These are phyloP conservation scores for Trichoplusia ni DNA, from an alignment of 1,140 invertebrate species.

Conservation along the genomic window DNA sequence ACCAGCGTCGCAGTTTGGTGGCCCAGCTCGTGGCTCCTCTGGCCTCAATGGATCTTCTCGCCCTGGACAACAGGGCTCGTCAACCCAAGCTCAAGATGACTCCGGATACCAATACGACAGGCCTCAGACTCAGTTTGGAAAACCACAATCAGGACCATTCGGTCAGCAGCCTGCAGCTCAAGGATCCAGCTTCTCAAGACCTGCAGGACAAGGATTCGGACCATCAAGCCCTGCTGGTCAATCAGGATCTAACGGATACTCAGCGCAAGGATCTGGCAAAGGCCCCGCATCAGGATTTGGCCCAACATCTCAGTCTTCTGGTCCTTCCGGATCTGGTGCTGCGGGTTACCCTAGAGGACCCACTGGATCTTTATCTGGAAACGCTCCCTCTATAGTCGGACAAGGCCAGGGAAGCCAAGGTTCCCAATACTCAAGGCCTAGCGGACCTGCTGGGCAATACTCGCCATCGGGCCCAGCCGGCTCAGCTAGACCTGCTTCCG, in stretches of 20 bases:
- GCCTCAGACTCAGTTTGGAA: slow-evolving; percentile 19
- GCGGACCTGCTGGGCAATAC: neutral
- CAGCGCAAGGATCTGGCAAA: neutral
- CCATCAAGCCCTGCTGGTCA: slow-evolving; percentile 5
- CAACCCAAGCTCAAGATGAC: slow-evolving; percentile 11
- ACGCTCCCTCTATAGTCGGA: neutral
- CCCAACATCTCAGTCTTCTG: neutral
- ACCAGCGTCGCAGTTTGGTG: slow-evolving; percentile 22
- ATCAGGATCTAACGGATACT: neutral
- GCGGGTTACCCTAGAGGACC: neutral
- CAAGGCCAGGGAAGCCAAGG: neutral
- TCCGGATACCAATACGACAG: slow-evolving; percentile 34
- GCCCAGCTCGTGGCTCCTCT: neutral
- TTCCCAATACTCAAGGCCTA: neutral
- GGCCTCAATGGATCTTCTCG: neutral
- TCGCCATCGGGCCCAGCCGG: neutral
- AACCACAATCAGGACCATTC: slow-evolving; percentile 40
- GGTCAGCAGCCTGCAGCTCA: neutral
- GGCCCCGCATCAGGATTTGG: neutral
- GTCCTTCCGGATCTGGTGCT: neutral
- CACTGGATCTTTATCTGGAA: neutral
- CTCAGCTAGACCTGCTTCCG: neutral
- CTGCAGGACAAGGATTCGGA: neutral
- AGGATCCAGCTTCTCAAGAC: neutral
- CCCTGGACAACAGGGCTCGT: neutral